phyloP scores from a whole-genome alignment of 2,888 invertebrate genomes.

The Caenorhabditis panamensis region DNA sequence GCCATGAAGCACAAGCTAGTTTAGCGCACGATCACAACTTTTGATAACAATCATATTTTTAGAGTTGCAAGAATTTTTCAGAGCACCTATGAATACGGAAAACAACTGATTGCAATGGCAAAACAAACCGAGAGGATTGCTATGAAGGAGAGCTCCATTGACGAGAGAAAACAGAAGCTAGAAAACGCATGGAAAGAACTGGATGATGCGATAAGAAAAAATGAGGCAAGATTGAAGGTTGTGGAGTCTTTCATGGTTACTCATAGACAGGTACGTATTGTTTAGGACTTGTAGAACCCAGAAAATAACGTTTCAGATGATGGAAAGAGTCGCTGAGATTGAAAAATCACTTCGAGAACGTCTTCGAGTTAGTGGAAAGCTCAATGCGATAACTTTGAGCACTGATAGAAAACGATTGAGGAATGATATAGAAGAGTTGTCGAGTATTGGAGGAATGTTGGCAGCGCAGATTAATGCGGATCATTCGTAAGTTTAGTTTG shows the following conservation, averaged over 20 bases:
- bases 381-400: constrained; percentile 49
- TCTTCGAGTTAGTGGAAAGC: constrained; percentile 33
- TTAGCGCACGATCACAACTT: too few species aligned
- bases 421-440: constrained; percentile 66
- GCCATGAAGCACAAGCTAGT: too few species aligned
- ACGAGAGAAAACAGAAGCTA: constrained; percentile 62
- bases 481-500: constrained; percentile 42
- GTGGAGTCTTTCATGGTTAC: constrained; percentile 69
- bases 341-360: constrained; percentile 58
- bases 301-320: constrained; percentile 54
- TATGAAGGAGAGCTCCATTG: constrained; percentile 35
- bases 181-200: constrained; percentile 67
- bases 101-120: constrained; percentile 88
- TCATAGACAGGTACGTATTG: constrained; percentile 59
- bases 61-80: constrained; percentile 83
- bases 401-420: constrained; percentile 62
- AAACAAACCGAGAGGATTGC: constrained; percentile 82
- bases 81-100: constrained; percentile 90
- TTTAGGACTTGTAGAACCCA: background rate
- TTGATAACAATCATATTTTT: too few species aligned
- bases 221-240: constrained; percentile 66
- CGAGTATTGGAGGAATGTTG: constrained; percentile 67
- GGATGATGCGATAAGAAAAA: constrained; percentile 66
- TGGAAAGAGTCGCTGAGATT: constrained; percentile 60
- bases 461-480: constrained; percentile 68